These are phyloP conservation scores for Halisarca cf. caerulea DNA, from an alignment of 37 sponge, comb jelly and placozoan genomes.

Conservation along the genomic window DNA sequence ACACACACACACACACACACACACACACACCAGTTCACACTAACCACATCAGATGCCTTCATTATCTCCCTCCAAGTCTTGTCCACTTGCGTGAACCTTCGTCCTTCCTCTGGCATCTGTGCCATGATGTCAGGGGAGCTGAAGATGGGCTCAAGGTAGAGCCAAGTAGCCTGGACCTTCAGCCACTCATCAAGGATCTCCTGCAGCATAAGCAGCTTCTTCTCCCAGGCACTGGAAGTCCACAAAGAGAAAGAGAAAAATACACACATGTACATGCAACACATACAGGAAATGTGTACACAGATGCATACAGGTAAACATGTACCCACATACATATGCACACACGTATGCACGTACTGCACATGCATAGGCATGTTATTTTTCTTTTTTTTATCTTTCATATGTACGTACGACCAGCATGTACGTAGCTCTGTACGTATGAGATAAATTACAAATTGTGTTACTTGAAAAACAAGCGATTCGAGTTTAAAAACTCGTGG, in stretches of 20 bases:
- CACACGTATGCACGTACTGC: not conserved
- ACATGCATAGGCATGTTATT: no score
- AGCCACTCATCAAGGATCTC: conserved; percentile 99
- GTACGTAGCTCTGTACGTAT: no score
- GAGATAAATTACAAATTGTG: no score
- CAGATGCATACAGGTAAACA: not conserved
- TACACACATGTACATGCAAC: no score
- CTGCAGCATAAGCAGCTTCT: conserved; percentile 90
- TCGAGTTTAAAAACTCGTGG: no score
- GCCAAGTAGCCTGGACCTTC: conserved; percentile 99
- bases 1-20: no score
- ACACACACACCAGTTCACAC: not conserved
- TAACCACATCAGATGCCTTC: conserved; percentile 78
- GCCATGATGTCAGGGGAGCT: conserved; percentile 99
- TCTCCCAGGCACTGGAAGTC: conserved; percentile 86
- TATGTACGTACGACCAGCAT: no score
- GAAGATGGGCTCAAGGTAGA: conserved; percentile 99
- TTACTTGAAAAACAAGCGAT: no score
- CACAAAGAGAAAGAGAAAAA: no score
- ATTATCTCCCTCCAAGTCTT: conserved; percentile 98
- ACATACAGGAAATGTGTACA: not conserved
- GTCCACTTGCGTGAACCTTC: conserved; percentile 92
- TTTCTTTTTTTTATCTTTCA: no score
- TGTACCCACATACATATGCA: not conserved
- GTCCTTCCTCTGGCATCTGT: conserved; percentile 99